phyloP scores from a whole-genome alignment of 2,113 vertebrate species.

The Heterotilapia buettikoferi region DNA sequence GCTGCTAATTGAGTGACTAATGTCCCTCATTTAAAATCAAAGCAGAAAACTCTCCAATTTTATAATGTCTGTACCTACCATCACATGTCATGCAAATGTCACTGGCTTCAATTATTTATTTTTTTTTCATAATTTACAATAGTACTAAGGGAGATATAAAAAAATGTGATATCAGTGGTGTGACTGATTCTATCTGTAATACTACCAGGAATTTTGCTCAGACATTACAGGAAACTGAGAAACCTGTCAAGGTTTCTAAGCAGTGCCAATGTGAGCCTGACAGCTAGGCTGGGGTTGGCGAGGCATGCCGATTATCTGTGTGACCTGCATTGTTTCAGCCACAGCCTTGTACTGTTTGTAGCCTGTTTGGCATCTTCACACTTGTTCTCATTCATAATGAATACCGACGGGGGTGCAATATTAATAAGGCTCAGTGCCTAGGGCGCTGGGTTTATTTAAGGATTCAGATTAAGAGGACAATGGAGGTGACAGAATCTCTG shows the following conservation, averaged over 20 bases:
- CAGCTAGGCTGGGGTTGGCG: conserved; percentile 8
- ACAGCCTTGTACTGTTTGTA: conserved; percentile 52
- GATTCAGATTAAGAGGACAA: conserved; percentile 57
- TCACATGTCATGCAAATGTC: background rate
- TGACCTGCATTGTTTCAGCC: conserved; percentile 59
- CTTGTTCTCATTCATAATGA: conserved; percentile 76
- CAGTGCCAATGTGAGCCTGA: background rate
- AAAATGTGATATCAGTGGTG: background rate
- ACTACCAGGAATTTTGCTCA: background rate
- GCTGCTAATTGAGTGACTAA: background rate
- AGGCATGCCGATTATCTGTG: conserved; percentile 45
- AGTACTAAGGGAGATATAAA: background rate
- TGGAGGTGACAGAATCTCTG: conserved; percentile 40
- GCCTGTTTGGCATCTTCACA: conserved; percentile 62
- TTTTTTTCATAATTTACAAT: background rate
- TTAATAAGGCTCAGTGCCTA: conserved; percentile 62
- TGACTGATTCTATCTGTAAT: background rate
- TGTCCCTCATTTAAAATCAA: background rate
- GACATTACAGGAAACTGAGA: background rate
- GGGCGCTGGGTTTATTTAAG: conserved; percentile 60
- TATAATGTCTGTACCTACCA: background rate
- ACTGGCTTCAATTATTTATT: background rate
- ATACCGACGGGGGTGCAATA: conserved; percentile 65
- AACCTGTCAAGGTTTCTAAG: background rate
- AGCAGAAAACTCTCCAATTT: background rate